Evolutionary conservation across 2,113 vertebrate genomes (phyloP), one percentile per base, ranked within the genome.

Genomic region (Gavia stellata): DNA sequence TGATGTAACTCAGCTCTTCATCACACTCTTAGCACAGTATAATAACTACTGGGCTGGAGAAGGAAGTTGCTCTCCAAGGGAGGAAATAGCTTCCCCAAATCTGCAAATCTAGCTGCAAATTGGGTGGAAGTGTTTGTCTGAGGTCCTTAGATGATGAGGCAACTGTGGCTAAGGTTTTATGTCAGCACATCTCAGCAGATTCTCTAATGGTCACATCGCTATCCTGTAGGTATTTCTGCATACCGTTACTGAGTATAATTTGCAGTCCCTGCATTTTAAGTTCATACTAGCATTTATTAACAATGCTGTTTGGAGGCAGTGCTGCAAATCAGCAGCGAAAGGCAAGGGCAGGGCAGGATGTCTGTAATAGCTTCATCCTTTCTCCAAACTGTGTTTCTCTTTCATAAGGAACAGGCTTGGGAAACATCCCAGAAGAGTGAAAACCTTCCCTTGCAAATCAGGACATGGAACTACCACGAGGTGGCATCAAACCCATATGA

Each of bases 401-500:
- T 36, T 65, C 25, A 4, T 28, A 24, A 78, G 28, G 36, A 93
- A 34, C 17, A 6, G 0, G 1, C 20, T 36, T 53, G 40, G 62
- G 71, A 61, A 93, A 55, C 21, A 25, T 12, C 34, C 29, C 10
- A 1, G 11, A 58, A 6, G 16, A 19, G 34, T 3, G 26, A 14
- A 70, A 67, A 47, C 26, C 26, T 93, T 79, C 18, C 29, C 26
- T 47, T 61, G 59, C 16, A 26, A 42, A 25, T 23, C 45, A 66
- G 38, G 66, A 56, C 28, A 5, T 16, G 40, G 29, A 89, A 20
- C 31, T 56, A 38, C 97, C 97, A 94, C 95, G 52, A 95, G 97
- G 86, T 96, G 97, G 97, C 97, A 95, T 71, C 71, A 93, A 68
- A 77, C 77, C 20, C 91, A 61, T 25, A 5, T 9, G 26, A 23